Percentiles rank a stretch among this genome's conserved stretches.
These are phyloP conservation scores for Lynx canadensis DNA, from an alignment of 2,113 vertebrate genomes.

Conservation along the genomic window DNA sequence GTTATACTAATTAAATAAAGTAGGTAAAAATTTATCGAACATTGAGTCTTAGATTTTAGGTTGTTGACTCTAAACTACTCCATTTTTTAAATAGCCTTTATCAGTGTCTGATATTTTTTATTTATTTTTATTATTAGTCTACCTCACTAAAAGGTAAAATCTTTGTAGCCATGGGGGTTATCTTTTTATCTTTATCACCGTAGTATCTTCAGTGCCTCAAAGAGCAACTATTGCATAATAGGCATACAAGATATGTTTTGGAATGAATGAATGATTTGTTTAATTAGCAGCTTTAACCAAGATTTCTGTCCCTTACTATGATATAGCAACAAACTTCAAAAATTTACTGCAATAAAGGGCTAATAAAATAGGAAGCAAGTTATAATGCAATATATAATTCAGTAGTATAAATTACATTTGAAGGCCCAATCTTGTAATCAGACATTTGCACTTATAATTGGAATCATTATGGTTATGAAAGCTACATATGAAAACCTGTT, in stretches of 20 bases:
- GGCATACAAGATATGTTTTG: not conserved
- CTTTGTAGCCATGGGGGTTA: not conserved
- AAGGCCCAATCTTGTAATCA: not conserved
- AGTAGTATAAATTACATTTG: not conserved
- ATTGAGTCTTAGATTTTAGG: not conserved
- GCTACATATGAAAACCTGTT: not conserved
- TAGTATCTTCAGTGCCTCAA: not conserved
- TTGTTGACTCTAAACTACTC: not conserved
- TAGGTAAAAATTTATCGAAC: not conserved
- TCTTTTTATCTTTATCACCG: not conserved
- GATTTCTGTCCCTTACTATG: not conserved
- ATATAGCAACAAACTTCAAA: not conserved
- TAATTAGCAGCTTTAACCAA: not conserved
- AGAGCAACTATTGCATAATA: not conserved
- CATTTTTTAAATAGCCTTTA: not conserved
- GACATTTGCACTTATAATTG: not conserved
- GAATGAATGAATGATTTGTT: not conserved
- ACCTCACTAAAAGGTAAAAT: not conserved
- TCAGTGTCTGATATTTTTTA: not conserved
- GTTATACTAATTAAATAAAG: not conserved
- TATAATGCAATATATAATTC: not conserved
- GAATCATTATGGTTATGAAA: not conserved
- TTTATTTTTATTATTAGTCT: not conserved
- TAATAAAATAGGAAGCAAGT: not conserved
- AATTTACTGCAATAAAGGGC: not conserved